These are phyloP conservation scores for Parthenolecanium corni DNA, from an alignment of 2,888 invertebrate species.

Conservation along the genomic window DNA sequence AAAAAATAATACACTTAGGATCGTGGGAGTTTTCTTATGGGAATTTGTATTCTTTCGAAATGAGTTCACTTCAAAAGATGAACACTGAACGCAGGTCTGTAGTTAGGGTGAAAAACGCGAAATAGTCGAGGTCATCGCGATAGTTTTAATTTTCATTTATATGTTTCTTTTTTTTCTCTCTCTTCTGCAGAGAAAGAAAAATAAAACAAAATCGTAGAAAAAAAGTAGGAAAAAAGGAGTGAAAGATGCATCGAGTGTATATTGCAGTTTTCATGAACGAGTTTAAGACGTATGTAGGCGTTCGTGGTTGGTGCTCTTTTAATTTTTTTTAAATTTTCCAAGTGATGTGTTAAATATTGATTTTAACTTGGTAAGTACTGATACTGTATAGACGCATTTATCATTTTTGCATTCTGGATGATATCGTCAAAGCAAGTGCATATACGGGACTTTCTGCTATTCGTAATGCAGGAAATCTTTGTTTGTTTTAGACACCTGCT, in stretches of 20 bases:
- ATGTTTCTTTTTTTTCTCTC: background rate
- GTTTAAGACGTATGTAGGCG: background rate
- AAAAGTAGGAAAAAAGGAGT: slow-evolving; percentile 10
- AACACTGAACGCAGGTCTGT: background rate
- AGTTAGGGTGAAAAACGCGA: slow-evolving; percentile 23
- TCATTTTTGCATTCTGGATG: background rate
- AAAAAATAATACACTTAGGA: slow-evolving; percentile 27
- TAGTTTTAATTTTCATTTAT: slow-evolving; percentile 19
- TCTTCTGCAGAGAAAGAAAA: background rate
- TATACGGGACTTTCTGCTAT: too few relatives aligned
- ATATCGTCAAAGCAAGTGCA: background rate
- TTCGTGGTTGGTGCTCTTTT: background rate
- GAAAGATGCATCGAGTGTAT: slow-evolving; percentile 1
- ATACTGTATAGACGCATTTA: background rate
- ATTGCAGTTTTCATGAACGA: background rate
- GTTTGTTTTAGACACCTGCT: too few relatives aligned
- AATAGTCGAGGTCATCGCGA: slow-evolving; percentile 24
- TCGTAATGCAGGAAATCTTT: too few relatives aligned
- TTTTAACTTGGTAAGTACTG: background rate
- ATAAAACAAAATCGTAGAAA: background rate
- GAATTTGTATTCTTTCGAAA: slow-evolving; percentile 28
- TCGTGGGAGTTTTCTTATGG: slow-evolving; percentile 32
- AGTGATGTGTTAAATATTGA: background rate
- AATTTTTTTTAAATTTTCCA: background rate
- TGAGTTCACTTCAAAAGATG: slow-evolving; percentile 22